phyloP scores from a whole-genome alignment of 2,113 vertebrate species.

The Etheostoma cragini region DNA sequence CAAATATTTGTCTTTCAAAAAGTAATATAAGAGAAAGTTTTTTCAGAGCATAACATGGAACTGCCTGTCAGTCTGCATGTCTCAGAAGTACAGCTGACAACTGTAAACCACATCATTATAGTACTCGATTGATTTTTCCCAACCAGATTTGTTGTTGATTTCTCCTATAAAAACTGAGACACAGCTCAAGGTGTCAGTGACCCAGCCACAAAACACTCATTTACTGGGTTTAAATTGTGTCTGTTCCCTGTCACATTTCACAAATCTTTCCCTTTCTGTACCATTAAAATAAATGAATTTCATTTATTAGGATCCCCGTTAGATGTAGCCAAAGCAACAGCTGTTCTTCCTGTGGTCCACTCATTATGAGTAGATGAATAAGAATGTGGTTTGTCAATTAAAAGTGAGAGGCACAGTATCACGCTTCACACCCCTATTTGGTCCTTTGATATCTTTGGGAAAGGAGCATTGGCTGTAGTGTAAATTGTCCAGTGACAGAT shows the following conservation, averaged over 20 bases:
- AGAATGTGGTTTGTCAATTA: not conserved
- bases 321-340: too few species aligned
- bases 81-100: not conserved
- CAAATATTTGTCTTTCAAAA: not conserved
- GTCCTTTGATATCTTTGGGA: conserved; percentile 32
- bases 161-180: not conserved
- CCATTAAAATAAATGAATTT: not conserved
- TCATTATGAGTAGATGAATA: not conserved
- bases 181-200: not conserved
- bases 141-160: not conserved
- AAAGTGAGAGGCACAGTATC: not conserved
- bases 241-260: not conserved
- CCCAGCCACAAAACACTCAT: not conserved
- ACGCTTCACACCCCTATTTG: not conserved
- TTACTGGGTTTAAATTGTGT: not conserved
- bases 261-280: not conserved
- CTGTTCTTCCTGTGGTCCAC: too few species aligned
- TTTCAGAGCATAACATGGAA: not conserved
- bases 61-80: not conserved
- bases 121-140: not conserved
- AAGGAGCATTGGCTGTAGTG: conserved; percentile 10
- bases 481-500: conserved; percentile 46
- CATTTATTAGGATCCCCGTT: too few species aligned
- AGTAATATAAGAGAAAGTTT: not conserved
- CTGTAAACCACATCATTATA: not conserved